Evolutionary conservation across 2,888 invertebrate species (phyloP).

Genomic region (Standfussiana lucernea): DNA sequence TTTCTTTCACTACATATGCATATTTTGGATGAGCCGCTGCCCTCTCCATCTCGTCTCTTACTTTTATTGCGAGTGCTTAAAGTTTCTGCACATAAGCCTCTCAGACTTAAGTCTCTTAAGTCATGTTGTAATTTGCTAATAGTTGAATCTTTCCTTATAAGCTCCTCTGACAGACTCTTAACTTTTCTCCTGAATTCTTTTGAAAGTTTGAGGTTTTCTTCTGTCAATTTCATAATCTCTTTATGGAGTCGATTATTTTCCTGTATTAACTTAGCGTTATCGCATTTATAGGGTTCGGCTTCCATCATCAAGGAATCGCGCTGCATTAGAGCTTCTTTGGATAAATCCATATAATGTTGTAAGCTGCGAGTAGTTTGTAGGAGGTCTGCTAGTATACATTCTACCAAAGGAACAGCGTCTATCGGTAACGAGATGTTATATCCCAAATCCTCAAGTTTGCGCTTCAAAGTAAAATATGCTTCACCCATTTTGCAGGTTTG

Average conservation of each 20-base stretch:
- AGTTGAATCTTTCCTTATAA: constrained; percentile 88
- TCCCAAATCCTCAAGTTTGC: constrained; percentile 95
- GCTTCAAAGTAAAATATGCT: constrained; percentile 88
- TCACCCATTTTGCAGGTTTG: constrained; percentile 81
- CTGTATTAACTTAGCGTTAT: constrained; percentile 94
- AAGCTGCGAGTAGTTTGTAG: constrained; percentile 96
- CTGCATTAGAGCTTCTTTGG: constrained; percentile 93
- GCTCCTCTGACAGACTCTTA: constrained; percentile 91
- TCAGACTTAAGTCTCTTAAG: constrained; percentile 83
- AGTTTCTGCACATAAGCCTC: constrained; percentile 87
- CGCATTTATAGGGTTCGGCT: constrained; percentile 95
- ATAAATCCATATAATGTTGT: constrained; percentile 95
- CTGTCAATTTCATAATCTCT: constrained; percentile 92
- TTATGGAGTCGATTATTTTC: constrained; percentile 94
- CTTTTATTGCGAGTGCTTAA: constrained; percentile 86
- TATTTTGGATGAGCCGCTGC: constrained; percentile 70
- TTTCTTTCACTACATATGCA: constrained; percentile 80
- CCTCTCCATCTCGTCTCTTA: constrained; percentile 78
- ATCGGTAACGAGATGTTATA: constrained; percentile 94
- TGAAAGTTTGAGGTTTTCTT: constrained; percentile 90
- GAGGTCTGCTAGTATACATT: constrained; percentile 95
- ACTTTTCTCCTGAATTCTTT: constrained; percentile 92
- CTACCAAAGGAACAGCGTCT: constrained; percentile 95
- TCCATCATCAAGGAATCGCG: constrained; percentile 93
- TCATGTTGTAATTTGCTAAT: constrained; percentile 87